Conservation (phyloP, 2,797 vertebrate genomes). For the Tauraco hartlaubi region DNA sequence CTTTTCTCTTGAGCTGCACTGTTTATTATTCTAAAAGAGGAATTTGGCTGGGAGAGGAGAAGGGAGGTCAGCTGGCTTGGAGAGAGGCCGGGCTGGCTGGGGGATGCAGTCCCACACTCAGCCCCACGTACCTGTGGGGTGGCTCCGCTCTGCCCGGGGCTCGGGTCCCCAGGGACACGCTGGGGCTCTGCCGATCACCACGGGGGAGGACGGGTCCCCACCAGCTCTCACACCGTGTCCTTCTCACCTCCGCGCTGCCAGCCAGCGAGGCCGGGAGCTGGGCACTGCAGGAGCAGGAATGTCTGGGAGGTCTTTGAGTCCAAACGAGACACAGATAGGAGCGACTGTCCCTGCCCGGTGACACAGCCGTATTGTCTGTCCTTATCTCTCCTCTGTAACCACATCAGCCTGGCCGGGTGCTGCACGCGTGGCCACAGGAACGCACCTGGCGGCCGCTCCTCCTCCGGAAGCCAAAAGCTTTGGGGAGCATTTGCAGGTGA, state of each 20-base stretch:
- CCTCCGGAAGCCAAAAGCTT: not conserved
- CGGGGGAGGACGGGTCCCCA: rapidly evolving
- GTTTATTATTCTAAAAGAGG: slow-evolving; percentile 84
- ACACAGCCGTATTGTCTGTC: not conserved
- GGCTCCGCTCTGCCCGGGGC: not conserved
- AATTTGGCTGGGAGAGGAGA: slow-evolving; percentile 77
- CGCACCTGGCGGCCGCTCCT: not conserved
- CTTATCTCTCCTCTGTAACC: not conserved
- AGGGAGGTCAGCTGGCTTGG: slow-evolving; percentile 62
- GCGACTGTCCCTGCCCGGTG: not conserved
- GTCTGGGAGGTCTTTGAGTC: not conserved
- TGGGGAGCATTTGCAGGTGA: not conserved
- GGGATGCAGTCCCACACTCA: not conserved
- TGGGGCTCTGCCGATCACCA: rapidly evolving
- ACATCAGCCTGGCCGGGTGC: not conserved
- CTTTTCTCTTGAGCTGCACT: slow-evolving; percentile 52
- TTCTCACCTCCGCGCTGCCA: rapidly evolving
- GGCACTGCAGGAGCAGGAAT: rapidly evolving
- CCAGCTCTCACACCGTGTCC: rapidly evolving
- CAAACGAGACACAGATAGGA: not conserved
- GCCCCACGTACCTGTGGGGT: not conserved
- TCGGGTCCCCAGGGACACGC: not conserved
- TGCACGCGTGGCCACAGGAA: not conserved
- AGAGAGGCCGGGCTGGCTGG: slow-evolving; percentile 23
- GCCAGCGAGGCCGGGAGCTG: rapidly evolving